phyloP scores from a whole-genome alignment of 1,140 invertebrate species.

The Philopotamus ludificatus region DNA sequence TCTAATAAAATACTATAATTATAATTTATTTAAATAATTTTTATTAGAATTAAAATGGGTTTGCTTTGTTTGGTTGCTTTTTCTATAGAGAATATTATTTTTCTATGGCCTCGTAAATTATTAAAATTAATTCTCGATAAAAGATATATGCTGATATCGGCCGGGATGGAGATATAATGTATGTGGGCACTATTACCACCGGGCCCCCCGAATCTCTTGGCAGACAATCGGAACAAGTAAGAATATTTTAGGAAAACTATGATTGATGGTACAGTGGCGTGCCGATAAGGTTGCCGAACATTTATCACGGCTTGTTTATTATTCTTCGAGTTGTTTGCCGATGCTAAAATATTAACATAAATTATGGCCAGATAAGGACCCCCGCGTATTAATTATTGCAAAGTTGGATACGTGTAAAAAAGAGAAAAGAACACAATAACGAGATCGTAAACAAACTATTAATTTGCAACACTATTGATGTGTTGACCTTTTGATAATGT shows the following conservation, averaged over 20 bases:
- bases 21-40: too few species aligned
- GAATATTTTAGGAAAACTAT: constrained; percentile 28
- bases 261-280: constrained; percentile 18
- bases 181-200: not conserved
- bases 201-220: constrained; percentile 4
- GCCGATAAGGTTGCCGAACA: constrained; percentile 21
- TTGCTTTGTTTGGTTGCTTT: too few species aligned
- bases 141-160: not conserved
- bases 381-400: constrained; percentile 14
- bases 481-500: too few species aligned
- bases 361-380: constrained; percentile 16
- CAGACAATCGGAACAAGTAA: constrained; percentile 19
- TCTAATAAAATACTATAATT: too few species aligned
- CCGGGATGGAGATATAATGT: not conserved
- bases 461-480: too few species aligned
- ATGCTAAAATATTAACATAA: constrained; percentile 28
- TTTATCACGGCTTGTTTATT: constrained; percentile 25
- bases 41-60: too few species aligned
- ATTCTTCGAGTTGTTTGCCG: constrained; percentile 23
- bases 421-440: too few species aligned
- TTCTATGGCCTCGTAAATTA: too few species aligned
- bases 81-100: too few species aligned
- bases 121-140: too few species aligned
- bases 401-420: too few species aligned
- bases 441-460: too few species aligned